Evolutionary conservation across 1,140 invertebrate species (phyloP).

Genomic region (Drosophila watanabei): DNA sequence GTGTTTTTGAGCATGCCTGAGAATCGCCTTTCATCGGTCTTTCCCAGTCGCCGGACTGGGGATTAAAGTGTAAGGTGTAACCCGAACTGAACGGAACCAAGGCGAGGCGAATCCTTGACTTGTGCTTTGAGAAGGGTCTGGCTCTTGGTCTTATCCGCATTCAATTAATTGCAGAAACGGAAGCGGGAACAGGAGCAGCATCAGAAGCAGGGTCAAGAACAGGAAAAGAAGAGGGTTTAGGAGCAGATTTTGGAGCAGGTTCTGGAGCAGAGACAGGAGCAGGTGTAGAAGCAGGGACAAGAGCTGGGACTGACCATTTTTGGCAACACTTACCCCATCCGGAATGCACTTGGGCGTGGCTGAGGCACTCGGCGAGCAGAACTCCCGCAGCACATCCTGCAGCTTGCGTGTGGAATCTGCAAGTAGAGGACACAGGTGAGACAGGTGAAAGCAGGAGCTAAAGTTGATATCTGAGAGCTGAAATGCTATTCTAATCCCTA

Average conservation of each 20-base stretch:
- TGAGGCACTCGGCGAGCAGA: slow-evolving; percentile 89
- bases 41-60: slow-evolving; percentile 14
- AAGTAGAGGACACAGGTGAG: slow-evolving; percentile 62
- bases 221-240: too few relatives aligned
- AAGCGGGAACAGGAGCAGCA: not conserved
- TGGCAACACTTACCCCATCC: slow-evolving; percentile 91
- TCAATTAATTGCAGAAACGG: slow-evolving; percentile 47
- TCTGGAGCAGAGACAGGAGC: too few relatives aligned
- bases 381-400: slow-evolving; percentile 95
- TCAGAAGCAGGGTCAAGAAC: too few relatives aligned
- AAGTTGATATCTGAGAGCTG: slow-evolving; percentile 15
- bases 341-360: slow-evolving; percentile 91
- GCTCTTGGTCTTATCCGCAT: slow-evolving; percentile 10
- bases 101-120: slow-evolving; percentile 40
- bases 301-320: slow-evolving; percentile 15
- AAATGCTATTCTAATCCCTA: slow-evolving; percentile 21
- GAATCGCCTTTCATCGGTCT: slow-evolving; percentile 51
- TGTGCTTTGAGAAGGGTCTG: slow-evolving; percentile 35
- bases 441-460: not conserved
- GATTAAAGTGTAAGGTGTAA: slow-evolving; percentile 49
- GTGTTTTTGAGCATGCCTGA: slow-evolving; percentile 1
- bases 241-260: too few relatives aligned
- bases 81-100: slow-evolving; percentile 20
- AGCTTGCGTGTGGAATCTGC: slow-evolving; percentile 96
- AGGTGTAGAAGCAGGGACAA: too few relatives aligned